Evolutionary conservation across 1,140 invertebrate genomes (phyloP), one percentile per base, ranked within the genome.

Genomic region (Brachionus koreanus): DNA sequence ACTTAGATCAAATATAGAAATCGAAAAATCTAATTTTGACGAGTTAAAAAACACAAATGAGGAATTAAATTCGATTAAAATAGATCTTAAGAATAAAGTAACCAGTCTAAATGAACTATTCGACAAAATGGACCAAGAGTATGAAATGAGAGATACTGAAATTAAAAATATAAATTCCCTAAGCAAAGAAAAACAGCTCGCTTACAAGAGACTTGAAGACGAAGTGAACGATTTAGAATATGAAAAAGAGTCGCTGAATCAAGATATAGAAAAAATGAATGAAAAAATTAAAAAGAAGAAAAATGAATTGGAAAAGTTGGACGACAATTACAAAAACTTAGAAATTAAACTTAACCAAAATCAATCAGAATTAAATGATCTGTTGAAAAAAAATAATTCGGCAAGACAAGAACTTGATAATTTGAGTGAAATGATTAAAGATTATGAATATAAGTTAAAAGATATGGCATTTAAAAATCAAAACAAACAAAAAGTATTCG

Each of bases 211-310:
- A 46, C 12, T 74, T 25, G 39, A 74, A 46, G 69, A 74, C n/a
- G 69, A 74, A 46, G 12, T 74, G 25, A 35, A 29, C 12, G 69
- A 74, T 46, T 46, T 74, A 19, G 37, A 25, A 29, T 74, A 74
- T 29, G 69, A 74, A 74, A 74, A 74, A 49, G 42, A 74, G 29
- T 46, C 42, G 0, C 42, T 74, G 6, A 46, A 12, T 46, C 69
- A 74, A 29, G 69, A 74, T 29, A 5, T 74, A 2, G 33, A 74
- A 13, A 43, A 74, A 29, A 29, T 74, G 25, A 74, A 46, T 29
- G 69, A 74, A 25, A 74, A 74, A 74, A 2, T 46, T 74, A 74
- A 74, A 74, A 46, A 43, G 37, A 74, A 74, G 43, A 74, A 25
- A 74, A 74, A 9, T 29, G 69, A 74, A 46, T 46, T 74, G n/a